phyloP scores from a whole-genome alignment of 2,113 vertebrate genomes.

The Trichomycterus rosablanca region DNA sequence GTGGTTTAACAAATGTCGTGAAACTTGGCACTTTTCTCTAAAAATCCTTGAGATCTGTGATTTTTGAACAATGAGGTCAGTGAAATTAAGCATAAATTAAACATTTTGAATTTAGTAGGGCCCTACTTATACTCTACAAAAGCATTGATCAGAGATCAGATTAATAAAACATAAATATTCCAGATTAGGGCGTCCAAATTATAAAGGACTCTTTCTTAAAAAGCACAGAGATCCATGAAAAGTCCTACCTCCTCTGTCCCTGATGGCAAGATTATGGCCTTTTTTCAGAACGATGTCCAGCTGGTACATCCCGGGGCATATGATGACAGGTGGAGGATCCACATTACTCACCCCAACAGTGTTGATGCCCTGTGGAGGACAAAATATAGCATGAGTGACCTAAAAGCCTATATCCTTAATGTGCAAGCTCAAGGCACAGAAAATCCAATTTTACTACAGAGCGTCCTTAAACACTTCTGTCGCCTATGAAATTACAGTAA shows the following conservation, averaged over 20 bases:
- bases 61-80: no score
- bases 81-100: no score
- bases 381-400: constrained; percentile 20
- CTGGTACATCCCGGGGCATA: constrained; percentile 84
- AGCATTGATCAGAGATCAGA: no score
- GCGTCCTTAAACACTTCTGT: no score
- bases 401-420: background rate
- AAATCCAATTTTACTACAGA: background rate
- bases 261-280: constrained; percentile 86
- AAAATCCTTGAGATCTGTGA: no score
- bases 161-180: no score
- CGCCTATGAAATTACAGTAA: no score
- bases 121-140: no score
- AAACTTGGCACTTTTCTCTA: no score
- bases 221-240: background rate
- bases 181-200: no score
- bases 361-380: constrained; percentile 71
- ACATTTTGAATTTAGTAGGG: no score
- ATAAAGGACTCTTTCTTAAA: background rate
- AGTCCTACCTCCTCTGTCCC: constrained; percentile 86
- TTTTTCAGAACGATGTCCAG: constrained; percentile 85
- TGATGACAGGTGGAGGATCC: constrained; percentile 61
- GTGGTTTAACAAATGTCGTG: no score
- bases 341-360: constrained; percentile 77
- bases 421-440: background rate